These are phyloP conservation scores for Gibbula magus DNA, from an alignment of 2,888 invertebrate genomes.

Conservation along the genomic window DNA sequence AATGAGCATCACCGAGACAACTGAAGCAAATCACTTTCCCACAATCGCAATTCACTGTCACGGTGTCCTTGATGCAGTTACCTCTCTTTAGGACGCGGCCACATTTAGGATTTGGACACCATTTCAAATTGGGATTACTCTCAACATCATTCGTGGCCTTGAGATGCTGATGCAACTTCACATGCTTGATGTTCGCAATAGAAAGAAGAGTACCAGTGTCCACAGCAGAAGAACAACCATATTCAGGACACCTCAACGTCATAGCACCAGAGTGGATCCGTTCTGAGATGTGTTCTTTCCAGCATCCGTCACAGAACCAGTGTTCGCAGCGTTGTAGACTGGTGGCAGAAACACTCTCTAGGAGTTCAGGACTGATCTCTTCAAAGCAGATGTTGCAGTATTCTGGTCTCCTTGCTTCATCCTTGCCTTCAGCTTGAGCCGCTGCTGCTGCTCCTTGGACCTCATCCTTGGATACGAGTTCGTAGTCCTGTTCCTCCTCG, in stretches of 20 bases:
- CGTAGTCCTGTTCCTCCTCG: constrained; percentile 28
- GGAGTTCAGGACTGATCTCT: constrained; percentile 14
- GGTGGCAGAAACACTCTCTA: constrained; percentile 33
- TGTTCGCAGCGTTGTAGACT: constrained; percentile 49
- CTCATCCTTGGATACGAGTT: neutral
- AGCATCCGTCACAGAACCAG: constrained; percentile 58
- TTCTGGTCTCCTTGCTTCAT: constrained; percentile 19
- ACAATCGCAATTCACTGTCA: constrained; percentile 45
- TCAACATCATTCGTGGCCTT: constrained; percentile 46
- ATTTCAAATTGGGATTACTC: constrained; percentile 36
- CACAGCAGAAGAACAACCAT: constrained; percentile 42
- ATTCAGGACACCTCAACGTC: constrained; percentile 48
- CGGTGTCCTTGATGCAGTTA: constrained; percentile 24
- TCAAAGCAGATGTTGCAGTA: constrained; percentile 54
- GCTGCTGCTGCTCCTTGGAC: neutral
- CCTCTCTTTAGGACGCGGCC: constrained; percentile 41
- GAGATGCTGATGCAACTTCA: constrained; percentile 34
- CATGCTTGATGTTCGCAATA: constrained; percentile 34
- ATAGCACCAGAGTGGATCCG: constrained; percentile 33
- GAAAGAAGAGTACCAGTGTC: constrained; percentile 40
- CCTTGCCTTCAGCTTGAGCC: neutral
- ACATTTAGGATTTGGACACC: constrained; percentile 55
- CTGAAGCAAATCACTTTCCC: constrained; percentile 50
- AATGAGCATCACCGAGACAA: constrained; percentile 52
- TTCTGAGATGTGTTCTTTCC: constrained; percentile 46